These are phyloP conservation scores for Apis dorsata DNA, from an alignment of 1,140 invertebrate species.

Conservation along the genomic window DNA sequence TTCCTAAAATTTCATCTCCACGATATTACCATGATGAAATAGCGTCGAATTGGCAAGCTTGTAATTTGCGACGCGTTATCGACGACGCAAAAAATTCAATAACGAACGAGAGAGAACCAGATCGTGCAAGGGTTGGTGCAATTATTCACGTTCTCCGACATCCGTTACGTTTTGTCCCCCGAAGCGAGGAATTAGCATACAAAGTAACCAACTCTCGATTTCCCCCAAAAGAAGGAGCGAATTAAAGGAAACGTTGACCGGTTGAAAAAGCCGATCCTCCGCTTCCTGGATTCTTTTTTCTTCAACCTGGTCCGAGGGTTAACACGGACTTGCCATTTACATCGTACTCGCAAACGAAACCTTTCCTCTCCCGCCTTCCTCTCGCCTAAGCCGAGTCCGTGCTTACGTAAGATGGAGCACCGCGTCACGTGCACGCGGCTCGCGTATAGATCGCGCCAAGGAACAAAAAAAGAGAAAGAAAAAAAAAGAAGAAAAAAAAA, in stretches of 20 bases:
- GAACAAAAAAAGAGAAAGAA: conserved; percentile 56
- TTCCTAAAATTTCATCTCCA: too few species aligned
- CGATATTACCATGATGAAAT: too few species aligned
- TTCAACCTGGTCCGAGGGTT: neutral
- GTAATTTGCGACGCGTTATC: too few species aligned
- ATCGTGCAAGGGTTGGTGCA: too few species aligned
- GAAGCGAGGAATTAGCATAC: neutral
- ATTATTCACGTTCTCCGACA: neutral
- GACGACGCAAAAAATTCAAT: too few species aligned
- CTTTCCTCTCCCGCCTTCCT: conserved; percentile 9
- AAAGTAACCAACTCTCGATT: neutral
- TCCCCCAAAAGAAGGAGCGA: neutral
- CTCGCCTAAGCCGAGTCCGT: conserved; percentile 33
- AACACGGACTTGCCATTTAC: conserved; percentile 8
- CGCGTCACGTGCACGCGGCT: conserved; percentile 63
- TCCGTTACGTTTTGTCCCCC: neutral
- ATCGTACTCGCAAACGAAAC: conserved; percentile 8
- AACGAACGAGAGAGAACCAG: too few species aligned
- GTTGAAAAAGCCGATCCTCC: neutral
- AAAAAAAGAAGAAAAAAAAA: conserved; percentile 34
- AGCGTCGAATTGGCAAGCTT: too few species aligned
- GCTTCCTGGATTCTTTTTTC: conserved; percentile 3
- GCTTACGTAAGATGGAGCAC: conserved; percentile 66
- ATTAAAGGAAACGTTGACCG: neutral
- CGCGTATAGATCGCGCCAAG: conserved; percentile 60